Evolutionary conservation across 2,888 invertebrate species (phyloP), one percentile per base, ranked within the genome.

Genomic region (Microctonus hyperodae): DNA sequence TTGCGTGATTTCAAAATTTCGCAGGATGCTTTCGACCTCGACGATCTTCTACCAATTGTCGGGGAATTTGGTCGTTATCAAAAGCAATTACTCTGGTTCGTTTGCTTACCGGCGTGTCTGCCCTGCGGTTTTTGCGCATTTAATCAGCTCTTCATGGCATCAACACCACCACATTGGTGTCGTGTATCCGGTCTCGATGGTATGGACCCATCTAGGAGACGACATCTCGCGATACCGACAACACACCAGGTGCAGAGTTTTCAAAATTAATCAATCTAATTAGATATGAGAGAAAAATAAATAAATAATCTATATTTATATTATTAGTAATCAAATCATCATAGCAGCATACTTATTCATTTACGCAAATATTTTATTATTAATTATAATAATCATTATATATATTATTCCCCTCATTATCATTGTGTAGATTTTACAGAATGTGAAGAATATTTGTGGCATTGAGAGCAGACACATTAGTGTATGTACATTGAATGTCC

Each of bases 101-200:
- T 97, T 67, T 94, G 96, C 78, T 86, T 96, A 70, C 94, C 96
- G 16, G 94, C 96, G 2, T 94, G 95, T 78, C 88, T 96, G 75
- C 94, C 96, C 0, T 95, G 95, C 78, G 95, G 95, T 33, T 96
- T 95, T 85, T 93, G 94, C 83, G 95, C 95, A 4, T 95, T 96
- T 85, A 96, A 95, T 85, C 96, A 96, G 85, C 88, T 96, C 40
- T 96, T 97, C 85, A 95, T 96, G 93, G 90, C 95, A 4, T 92
- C 94, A 76, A 89, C 91, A 37, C 96, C 96, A 0, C 90, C 91
- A 51, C 92, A 95, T 85, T 95, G 95, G 94, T 96, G 96, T 80
- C 86, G 84, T 69, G 88, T 93, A 25, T 92, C 93, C 0, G 89
- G 90, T 73, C 84, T 95, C 66, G 81, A 86, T 61, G 75, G 72